These are phyloP conservation scores for Magallana gigas DNA, from an alignment of 1,140 invertebrate species.

Conservation along the genomic window DNA sequence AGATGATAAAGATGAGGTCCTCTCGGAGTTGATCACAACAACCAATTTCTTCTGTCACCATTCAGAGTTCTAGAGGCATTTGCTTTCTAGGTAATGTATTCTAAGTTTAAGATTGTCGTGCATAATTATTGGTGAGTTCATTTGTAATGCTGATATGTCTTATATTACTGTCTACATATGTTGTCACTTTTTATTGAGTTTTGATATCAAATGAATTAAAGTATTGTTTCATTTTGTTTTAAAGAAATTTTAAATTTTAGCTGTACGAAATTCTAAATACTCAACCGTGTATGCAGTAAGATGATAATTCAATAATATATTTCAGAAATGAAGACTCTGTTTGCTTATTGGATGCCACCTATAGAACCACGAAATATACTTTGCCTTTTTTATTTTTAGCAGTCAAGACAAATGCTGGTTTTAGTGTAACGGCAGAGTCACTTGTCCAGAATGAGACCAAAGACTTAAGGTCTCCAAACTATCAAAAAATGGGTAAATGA, in stretches of 20 bases:
- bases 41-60: slow-evolving; percentile 51
- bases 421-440: slow-evolving; percentile 51
- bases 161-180: background rate
- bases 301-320: too few relatives aligned
- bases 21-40: background rate
- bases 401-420: slow-evolving; percentile 55
- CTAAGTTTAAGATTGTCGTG: background rate
- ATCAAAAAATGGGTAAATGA: slow-evolving; percentile 45
- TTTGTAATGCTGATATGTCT: background rate
- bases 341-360: slow-evolving; percentile 57
- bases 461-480: slow-evolving; percentile 44
- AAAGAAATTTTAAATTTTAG: background rate
- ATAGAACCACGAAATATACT: slow-evolving; percentile 56
- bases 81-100: slow-evolving; percentile 42
- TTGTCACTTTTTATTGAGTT: background rate
- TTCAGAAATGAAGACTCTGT: slow-evolving; percentile 40
- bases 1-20: slow-evolving; percentile 47
- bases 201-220: background rate
- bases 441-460: slow-evolving; percentile 55
- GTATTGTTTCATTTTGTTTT: background rate
- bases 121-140: background rate
- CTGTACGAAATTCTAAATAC: background rate
- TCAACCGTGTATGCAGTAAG: too few relatives aligned
- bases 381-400: slow-evolving; percentile 58
- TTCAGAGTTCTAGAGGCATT: slow-evolving; percentile 49